Evolutionary conservation across 2,113 vertebrate genomes (phyloP), one percentile per base, ranked within the genome.

Genomic region (Hemiprocne comata): DNA sequence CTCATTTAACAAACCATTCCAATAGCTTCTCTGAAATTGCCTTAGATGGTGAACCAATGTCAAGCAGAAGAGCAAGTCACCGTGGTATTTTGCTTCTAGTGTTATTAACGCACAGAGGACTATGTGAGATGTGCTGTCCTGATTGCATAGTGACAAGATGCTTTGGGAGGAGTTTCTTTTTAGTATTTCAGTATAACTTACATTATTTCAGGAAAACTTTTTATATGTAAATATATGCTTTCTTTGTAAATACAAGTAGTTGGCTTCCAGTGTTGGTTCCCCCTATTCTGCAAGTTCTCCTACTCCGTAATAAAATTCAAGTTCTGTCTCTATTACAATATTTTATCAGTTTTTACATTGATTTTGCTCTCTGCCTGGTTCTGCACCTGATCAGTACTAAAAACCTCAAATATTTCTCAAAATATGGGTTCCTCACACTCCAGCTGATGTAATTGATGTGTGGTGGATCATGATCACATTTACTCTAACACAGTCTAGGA

Each of bases 31-130:
- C 83, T 93, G 71, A 92, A 90, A 88, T 66, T 91, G 78, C 88
- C 67, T 93, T 93, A 87, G 85, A 88, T 93, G 75, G 88, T 79
- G 58, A 97, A 90, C 28, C 28, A 66, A 54, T 69, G 64, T 83
- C 58, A 85, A 87, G 26, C 58, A 79, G 50, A 85, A 85, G 25
- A 93, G 44, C 54, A 92, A 91, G 72, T 54, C 58, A 62, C 33
- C 14, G 38, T 28, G 36, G 23, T 69, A 50, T 73, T 93, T 93
- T 82, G 6, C 54, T 90, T 89, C 44, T 28, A 36, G 34, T 40
- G 31, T 72, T 91, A 64, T 10, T 73, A 90, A 83, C 33, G 54
- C 75, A 69, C 44, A 73, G 15, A 87, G 17, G 11, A 82, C 15
- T 48, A 46, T 6, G 44, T 33, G 46, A 73, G 66, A 85, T 17